Conservation (phyloP, 2,113 vertebrate species). For the Entomyzon cyanotis region DNA sequence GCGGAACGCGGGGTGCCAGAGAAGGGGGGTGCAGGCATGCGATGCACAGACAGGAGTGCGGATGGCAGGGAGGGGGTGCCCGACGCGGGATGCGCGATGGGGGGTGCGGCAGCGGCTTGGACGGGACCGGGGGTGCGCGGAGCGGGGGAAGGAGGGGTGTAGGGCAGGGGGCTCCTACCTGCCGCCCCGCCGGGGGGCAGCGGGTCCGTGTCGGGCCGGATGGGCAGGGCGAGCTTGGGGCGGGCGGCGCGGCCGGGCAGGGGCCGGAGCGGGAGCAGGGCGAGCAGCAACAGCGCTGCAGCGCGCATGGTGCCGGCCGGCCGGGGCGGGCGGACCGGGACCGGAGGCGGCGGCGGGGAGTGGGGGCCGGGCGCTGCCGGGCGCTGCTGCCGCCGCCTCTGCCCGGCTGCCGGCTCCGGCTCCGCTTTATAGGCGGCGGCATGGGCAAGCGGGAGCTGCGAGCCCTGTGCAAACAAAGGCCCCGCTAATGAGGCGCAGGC, state of each 20-base stretch:
- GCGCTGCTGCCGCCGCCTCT: background rate
- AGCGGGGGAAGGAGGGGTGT: background rate
- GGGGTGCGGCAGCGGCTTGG: background rate
- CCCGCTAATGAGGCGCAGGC: slow-evolving; percentile 49
- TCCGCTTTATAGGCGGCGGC: slow-evolving; percentile 40
- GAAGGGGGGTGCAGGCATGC: background rate
- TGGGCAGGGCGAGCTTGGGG: slow-evolving; percentile 81
- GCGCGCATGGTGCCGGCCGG: no score
- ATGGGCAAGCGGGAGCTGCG: background rate
- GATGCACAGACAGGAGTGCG: background rate
- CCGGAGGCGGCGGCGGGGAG: background rate
- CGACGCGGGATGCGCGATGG: no score
- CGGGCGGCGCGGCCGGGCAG: no score
- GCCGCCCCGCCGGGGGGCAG: slow-evolving; percentile 82
- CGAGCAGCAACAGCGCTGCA: no score
- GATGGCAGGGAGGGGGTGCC: background rate
- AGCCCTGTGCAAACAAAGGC: slow-evolving; percentile 49
- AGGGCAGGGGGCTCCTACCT: slow-evolving; percentile 72
- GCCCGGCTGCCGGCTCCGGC: background rate
- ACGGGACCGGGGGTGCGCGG: background rate
- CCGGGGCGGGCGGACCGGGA: background rate
- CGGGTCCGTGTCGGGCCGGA: slow-evolving; percentile 85
- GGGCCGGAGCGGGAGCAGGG: no score
- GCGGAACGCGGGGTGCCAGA: background rate
- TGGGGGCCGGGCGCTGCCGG: background rate